Evolutionary conservation across 1,140 invertebrate genomes (phyloP).

Genomic region (Caenorhabditis brenneri): DNA sequence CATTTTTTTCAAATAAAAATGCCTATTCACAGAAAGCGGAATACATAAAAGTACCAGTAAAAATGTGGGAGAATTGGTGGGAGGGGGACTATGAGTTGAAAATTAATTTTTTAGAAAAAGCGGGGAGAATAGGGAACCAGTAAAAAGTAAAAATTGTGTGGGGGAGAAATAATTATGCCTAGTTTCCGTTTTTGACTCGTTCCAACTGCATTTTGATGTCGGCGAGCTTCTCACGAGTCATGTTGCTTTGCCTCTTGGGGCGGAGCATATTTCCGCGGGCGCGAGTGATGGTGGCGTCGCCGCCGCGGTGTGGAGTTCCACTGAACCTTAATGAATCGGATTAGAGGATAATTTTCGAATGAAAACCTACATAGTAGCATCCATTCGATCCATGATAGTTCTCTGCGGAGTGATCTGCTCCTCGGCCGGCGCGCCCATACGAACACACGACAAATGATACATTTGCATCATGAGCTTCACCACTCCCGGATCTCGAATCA

Average conservation of each 20-base stretch:
- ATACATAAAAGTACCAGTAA: too few relatives aligned
- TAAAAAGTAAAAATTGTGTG: background rate
- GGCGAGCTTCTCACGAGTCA: background rate
- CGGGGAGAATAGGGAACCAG: background rate
- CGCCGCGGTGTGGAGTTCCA: background rate
- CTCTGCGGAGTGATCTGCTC: background rate
- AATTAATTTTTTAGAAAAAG: too few relatives aligned
- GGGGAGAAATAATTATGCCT: background rate
- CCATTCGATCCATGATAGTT: background rate
- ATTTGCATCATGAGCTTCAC: too few relatives aligned
- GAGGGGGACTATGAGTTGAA: too few relatives aligned
- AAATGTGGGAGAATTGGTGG: too few relatives aligned
- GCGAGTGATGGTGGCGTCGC: background rate
- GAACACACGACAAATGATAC: too few relatives aligned
- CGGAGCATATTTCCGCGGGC: background rate
- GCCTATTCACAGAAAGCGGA: too few relatives aligned
- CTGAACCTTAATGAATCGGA: too few relatives aligned
- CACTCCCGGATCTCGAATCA: too few relatives aligned
- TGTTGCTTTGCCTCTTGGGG: background rate
- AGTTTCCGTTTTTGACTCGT: background rate
- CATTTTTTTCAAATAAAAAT: too few relatives aligned
- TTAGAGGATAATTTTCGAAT: too few relatives aligned
- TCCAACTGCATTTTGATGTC: background rate
- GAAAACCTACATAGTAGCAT: conserved; percentile 1
- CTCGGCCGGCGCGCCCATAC: too few relatives aligned